These are phyloP conservation scores for Autographa gamma DNA, from an alignment of 2,888 invertebrate genomes.

Conservation along the genomic window DNA sequence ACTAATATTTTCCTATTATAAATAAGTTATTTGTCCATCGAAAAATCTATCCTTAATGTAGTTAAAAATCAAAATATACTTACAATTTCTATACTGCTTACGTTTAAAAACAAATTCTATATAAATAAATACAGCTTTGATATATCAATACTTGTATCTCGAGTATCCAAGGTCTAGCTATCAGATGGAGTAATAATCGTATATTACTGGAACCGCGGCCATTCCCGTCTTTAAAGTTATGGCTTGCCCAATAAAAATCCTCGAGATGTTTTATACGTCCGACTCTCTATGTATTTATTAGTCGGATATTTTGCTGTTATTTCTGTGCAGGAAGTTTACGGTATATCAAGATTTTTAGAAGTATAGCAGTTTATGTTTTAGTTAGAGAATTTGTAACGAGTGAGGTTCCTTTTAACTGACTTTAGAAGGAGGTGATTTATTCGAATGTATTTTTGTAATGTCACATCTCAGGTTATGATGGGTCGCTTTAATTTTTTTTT, in stretches of 20 bases:
- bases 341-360: background rate
- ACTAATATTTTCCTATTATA: too few species aligned
- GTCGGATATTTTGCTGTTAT: slow-evolving; percentile 6
- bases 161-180: background rate
- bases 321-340: background rate
- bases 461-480: too few species aligned
- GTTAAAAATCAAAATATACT: too few species aligned
- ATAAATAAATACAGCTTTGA: background rate
- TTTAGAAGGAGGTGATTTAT: too few species aligned
- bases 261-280: slow-evolving; percentile 35
- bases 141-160: background rate
- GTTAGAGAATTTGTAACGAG: too few species aligned
- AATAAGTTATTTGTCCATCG: too few species aligned
- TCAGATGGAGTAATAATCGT: slow-evolving; percentile 33
- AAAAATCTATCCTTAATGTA: too few species aligned
- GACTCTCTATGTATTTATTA: slow-evolving; percentile 31
- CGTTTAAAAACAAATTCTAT: background rate
- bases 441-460: too few species aligned
- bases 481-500: too few species aligned
- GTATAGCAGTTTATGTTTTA: background rate
- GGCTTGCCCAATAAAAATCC: slow-evolving; percentile 47
- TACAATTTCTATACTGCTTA: too few species aligned
- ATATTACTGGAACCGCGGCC: slow-evolving; percentile 48
- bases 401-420: too few species aligned
- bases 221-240: slow-evolving; percentile 60